Evolutionary conservation across 2,888 invertebrate genomes (phyloP), one percentile per base, ranked within the genome.

Genomic region (Diaphora mendica): DNA sequence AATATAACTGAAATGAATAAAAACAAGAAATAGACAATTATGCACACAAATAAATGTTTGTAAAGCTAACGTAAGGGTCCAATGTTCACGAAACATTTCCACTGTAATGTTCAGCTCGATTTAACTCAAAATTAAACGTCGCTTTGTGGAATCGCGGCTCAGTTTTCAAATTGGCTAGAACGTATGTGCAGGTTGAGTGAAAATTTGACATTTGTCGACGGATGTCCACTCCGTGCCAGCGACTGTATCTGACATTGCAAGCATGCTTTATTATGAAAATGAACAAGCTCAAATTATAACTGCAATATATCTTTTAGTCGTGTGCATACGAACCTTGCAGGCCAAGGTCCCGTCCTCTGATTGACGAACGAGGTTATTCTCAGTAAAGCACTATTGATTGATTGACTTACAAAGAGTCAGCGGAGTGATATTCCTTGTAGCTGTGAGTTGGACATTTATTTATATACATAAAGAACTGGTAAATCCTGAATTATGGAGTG

Each of bases 311-410:
- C 89, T 89, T 82, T 90, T 86, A 85, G 84, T 82, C 75, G 78
- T 79, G 79, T 85, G 85, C 86, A 89, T 86, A 80, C 79, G 86
- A 90, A 90, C 87, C 88, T 87, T 82, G 85, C 84, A 78, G 88
- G 90, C 90, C 92, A 93, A 92, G 92, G 92, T 81, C 70, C 73
- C 35, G 17, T 70, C 74, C 79, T 79, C 80, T 87, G 90, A 89
- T 86, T 84, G 87, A 88, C 83, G 85, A 86, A 91, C 91, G 89
- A 92, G 92, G 91, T 86, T 88, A 85, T 86, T 82, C 82, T 79
- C 73, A 73, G 78, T 78, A 66, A 81, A 78, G 75, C 73, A 78
- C 77, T 74, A 85, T 81, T 82, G 82, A 85, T 79, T 85, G 85
- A 85, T 79, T 75, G 82, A 85, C 77, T 76, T 77, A 80, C 80